Percentiles rank a stretch among this genome's conserved stretches.
phyloP scores from a whole-genome alignment of 2,888 invertebrate species.

The Dasysyrphus albostriatus region DNA sequence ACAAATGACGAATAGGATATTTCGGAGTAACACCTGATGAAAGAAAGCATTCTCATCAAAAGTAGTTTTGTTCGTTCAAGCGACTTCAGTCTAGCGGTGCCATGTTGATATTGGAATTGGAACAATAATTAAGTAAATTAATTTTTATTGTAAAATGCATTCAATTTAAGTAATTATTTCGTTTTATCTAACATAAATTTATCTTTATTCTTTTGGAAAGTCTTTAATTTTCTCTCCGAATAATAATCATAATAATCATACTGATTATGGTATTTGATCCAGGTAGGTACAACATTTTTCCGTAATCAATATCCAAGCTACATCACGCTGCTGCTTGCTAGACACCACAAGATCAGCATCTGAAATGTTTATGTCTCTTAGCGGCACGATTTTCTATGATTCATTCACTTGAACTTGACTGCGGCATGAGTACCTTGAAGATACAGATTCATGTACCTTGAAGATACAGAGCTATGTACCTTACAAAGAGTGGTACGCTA shows the following conservation, averaged over 20 bases:
- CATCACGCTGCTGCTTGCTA: too few relatives aligned
- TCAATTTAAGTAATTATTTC: too few relatives aligned
- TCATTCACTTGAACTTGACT: conserved; percentile 35
- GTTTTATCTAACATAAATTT: neutral
- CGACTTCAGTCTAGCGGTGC: too few relatives aligned
- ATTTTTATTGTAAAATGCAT: too few relatives aligned
- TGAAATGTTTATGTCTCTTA: neutral
- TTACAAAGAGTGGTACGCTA: neutral
- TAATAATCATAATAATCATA: neutral
- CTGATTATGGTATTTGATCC: neutral
- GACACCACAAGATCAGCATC: conserved; percentile 4
- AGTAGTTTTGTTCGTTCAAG: too few relatives aligned
- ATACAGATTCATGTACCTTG: neutral
- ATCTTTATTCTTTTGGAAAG: neutral
- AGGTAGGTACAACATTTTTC: neutral
- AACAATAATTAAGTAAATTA: too few relatives aligned
- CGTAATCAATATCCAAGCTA: conserved; percentile 8
- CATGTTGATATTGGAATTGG: too few relatives aligned
- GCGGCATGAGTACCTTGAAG: neutral
- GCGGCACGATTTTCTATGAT: conserved; percentile 6
- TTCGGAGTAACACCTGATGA: neutral
- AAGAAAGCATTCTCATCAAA: too few relatives aligned
- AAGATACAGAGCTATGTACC: conserved; percentile 2
- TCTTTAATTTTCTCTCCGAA: conserved; percentile 6
- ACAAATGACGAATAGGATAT: neutral